Conservation (phyloP, 1,140 invertebrate species). For the Calliopsis andreniformis region DNA sequence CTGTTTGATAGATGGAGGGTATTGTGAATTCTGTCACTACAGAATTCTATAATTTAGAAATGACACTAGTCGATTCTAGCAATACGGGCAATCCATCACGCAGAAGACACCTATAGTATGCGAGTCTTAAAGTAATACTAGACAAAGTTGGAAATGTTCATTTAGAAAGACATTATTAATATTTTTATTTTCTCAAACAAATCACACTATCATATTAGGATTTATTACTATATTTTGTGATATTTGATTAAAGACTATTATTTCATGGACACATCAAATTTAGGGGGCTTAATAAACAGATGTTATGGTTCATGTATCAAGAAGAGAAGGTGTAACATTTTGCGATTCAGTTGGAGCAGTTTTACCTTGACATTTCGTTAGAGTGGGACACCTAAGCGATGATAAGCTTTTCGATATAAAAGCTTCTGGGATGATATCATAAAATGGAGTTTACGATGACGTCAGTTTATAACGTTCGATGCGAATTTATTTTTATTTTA, state of each 20-base stretch:
- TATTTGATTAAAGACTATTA: conserved; percentile 14
- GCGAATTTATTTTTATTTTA: background rate
- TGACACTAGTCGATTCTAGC: too few species aligned
- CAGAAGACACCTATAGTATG: too few species aligned
- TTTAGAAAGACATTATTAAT: too few species aligned
- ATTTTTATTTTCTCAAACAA: too few species aligned
- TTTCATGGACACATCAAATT: conserved; percentile 30
- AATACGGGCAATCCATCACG: too few species aligned
- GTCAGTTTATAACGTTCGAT: background rate
- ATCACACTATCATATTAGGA: too few species aligned
- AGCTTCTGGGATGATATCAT: background rate
- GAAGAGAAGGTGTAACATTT: conserved; percentile 1
- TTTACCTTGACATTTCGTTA: background rate
- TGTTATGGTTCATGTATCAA: conserved; percentile 32
- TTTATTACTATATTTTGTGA: conserved; percentile 21
- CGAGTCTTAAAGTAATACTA: too few species aligned
- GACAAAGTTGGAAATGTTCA: too few species aligned
- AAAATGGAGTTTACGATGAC: conserved; percentile 1
- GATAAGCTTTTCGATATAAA: background rate
- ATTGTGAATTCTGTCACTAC: too few species aligned
- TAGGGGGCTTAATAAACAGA: conserved; percentile 41
- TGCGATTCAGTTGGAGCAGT: background rate
- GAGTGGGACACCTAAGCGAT: background rate
- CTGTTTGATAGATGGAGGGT: too few species aligned
- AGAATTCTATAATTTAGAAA: too few species aligned